Base-by-base conservation (phyloP, 1,140 invertebrate species). In the Hormaphis cornu region DNA sequence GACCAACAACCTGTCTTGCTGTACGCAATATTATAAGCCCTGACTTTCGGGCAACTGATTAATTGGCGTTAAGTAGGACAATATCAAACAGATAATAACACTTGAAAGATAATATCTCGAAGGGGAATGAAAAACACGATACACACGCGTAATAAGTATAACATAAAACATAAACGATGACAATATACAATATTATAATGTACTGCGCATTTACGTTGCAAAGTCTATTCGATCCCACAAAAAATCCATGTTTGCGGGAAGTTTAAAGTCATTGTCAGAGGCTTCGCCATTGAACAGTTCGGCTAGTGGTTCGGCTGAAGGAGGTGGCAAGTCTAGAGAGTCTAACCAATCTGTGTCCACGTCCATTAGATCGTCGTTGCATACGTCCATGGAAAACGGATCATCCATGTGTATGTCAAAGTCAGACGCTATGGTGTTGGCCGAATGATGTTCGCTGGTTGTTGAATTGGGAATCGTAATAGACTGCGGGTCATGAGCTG, bases 291-390 rank as follows among this genome's bases (percentile, higher is more conserved):
- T 85, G 77, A 88, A 89, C 20, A 88, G 79, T 77, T 87, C 86
- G 6, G 52, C 37, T 14, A 42, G 44, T 26, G 74, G 70, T 42
- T 75, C 56, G 28, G 74, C 73, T 66, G 75, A 70, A 70, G 75
- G 72, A 56, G 73, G 46, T 72, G 59, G 12, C 74, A 77, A 18
- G 71, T 78, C 20, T 74, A 77, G n/a, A 69, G 71, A 84, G 69
- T 89, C 87, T 46, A 90, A 76, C 87, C 87, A 89, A 74, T 87
- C 85, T 0, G 83, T 79, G 73, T 84, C 83, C 3, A 82, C 79
- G 72, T 89, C 87, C 77, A 88, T 58, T 5, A 81, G 69, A 69
- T 83, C 81, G 53, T 58, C 40, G 24, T 71, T 50, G 33, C 53
- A 69, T 14, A 24, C 73, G 10, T 63, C 71, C 37, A 73, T 52